phyloP scores from a whole-genome alignment of 2,888 invertebrate genomes.

The Caenorhabditis imperialis region DNA sequence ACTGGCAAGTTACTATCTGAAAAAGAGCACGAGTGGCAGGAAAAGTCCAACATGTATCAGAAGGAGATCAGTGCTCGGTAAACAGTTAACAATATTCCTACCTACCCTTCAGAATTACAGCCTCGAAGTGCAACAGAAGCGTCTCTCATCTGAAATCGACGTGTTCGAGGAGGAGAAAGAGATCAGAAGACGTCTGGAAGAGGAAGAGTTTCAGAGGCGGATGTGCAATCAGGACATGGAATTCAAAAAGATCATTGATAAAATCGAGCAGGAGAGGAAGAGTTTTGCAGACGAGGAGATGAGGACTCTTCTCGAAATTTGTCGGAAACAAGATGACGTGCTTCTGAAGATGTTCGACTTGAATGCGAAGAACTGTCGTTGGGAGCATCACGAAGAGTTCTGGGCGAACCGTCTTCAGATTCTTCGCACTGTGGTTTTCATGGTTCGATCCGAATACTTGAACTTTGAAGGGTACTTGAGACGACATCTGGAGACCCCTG shows the following conservation, averaged over 20 bases:
- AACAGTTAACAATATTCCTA: not conserved
- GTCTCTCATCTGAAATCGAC: constrained; percentile 11
- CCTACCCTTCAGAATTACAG: not conserved
- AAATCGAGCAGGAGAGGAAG: constrained; percentile 21
- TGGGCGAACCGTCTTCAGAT: constrained; percentile 25
- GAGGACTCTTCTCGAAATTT: constrained; percentile 5
- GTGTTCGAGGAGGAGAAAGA: constrained; percentile 17
- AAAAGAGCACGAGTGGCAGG: constrained; percentile 21
- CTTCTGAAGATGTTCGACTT: constrained; percentile 11
- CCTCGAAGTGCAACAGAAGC: constrained; percentile 28
- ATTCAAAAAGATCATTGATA: constrained; percentile 12
- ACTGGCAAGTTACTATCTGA: constrained; percentile 13
- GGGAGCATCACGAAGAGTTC: constrained; percentile 29
- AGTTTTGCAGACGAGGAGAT: constrained; percentile 14
- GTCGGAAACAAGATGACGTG: constrained; percentile 9
- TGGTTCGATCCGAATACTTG: constrained; percentile 25
- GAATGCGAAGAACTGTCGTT: not conserved
- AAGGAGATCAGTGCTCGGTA: constrained; percentile 36
- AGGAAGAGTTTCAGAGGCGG: constrained; percentile 11
- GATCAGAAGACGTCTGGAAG: constrained; percentile 9
- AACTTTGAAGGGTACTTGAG: constrained; percentile 27
- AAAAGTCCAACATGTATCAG: constrained; percentile 13
- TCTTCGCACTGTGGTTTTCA: constrained; percentile 4
- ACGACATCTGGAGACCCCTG: constrained; percentile 1
- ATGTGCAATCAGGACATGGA: constrained; percentile 14